A percentile compares a stretch with the other conserved stretches of the same genome.
Evolutionary conservation across 2,888 invertebrate species (phyloP).

Genomic region (Lycocerus yunnanus): DNA sequence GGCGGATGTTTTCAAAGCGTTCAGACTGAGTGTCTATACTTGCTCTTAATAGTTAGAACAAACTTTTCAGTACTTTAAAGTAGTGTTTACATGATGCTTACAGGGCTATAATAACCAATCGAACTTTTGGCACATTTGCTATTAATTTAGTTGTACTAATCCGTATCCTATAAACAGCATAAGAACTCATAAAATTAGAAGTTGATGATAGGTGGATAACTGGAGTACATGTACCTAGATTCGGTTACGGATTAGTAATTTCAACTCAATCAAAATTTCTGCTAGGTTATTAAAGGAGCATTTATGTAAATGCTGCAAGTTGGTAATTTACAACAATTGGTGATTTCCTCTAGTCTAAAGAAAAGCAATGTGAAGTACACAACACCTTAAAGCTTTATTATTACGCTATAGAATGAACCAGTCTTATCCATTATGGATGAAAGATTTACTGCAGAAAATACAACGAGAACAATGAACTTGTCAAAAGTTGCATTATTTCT

Average conservation of each 20-base stretch:
- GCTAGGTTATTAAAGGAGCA: background rate
- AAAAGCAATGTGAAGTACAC: background rate
- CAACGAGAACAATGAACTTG: background rate
- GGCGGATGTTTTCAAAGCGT: slow-evolving; percentile 18
- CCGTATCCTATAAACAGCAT: background rate
- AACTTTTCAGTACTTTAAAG: slow-evolving; percentile 9
- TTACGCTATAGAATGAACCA: background rate
- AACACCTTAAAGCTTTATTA: background rate
- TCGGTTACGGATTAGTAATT: background rate
- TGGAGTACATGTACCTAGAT: too few species aligned
- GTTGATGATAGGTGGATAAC: background rate
- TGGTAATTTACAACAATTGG: background rate
- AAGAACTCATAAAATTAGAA: too few species aligned
- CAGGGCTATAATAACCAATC: background rate
- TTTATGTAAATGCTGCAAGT: background rate
- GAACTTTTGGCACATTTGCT: background rate
- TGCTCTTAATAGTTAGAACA: slow-evolving; percentile 10
- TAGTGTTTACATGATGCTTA: slow-evolving; percentile 4
- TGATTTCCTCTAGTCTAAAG: background rate
- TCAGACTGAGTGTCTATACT: slow-evolving; percentile 16
- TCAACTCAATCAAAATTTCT: background rate
- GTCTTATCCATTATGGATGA: background rate
- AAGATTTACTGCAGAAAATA: background rate
- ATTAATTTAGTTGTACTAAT: background rate
- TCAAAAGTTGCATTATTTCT: background rate